These are phyloP conservation scores for Carassius gibelio DNA, from an alignment of 2,113 vertebrate species.

Conservation along the genomic window DNA sequence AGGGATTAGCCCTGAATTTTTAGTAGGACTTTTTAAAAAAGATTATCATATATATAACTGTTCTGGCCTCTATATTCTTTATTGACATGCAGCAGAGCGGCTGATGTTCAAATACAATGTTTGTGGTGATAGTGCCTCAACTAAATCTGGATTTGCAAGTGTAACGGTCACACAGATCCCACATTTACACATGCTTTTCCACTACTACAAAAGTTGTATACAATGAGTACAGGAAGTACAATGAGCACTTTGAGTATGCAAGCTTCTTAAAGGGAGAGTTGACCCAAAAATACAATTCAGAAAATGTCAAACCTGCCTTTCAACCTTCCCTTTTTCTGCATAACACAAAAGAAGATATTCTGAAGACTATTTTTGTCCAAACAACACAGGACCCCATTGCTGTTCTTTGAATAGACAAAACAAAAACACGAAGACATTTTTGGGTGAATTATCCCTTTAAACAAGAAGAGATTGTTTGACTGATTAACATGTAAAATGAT, in stretches of 20 bases:
- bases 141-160: background rate
- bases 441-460: background rate
- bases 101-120: slow-evolving; percentile 25
- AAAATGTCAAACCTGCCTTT: background rate
- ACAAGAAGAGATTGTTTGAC: background rate
- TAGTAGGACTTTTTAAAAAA: background rate
- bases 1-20: slow-evolving; percentile 5
- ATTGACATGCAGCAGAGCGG: background rate
- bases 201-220: background rate
- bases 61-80: background rate
- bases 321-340: background rate
- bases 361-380: background rate
- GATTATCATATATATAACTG: background rate
- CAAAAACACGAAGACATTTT: background rate
- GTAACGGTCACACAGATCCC: background rate
- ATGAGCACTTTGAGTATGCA: background rate
- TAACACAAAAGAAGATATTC: background rate
- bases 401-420: background rate
- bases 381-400: background rate
- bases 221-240: background rate
- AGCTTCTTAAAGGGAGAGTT: background rate
- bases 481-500: background rate
- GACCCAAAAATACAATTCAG: background rate
- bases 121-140: background rate
- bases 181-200: background rate